A percentile compares a stretch with the other conserved stretches of the same genome.
Conservation (phyloP, 2,113 vertebrate species). For the Myocastor coypus region DNA sequence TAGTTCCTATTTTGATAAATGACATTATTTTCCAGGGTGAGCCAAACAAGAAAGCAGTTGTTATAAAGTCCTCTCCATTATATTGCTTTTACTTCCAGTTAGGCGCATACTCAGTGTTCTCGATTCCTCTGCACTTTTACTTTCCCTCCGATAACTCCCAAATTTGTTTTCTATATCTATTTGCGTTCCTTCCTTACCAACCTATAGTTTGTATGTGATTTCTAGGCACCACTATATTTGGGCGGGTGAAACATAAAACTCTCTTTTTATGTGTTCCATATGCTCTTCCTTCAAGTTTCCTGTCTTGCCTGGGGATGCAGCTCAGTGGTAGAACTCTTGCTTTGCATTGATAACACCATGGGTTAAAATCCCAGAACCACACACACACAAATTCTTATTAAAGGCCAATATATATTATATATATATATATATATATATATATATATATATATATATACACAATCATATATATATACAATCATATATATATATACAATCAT, state of each 20-base stretch:
- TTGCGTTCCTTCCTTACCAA: not conserved
- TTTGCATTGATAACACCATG: no score
- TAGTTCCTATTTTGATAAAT: slow-evolving; percentile 30
- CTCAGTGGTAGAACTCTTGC: no score
- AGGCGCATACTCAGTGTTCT: not conserved
- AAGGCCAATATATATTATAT: no score
- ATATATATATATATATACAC: no score
- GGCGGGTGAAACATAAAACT: not conserved
- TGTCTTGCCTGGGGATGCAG: no score
- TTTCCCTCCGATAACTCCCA: not conserved
- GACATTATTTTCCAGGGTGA: not conserved
- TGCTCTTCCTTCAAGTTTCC: not conserved
- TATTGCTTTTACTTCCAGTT: not conserved
- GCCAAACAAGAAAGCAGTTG: not conserved
- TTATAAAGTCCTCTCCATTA: not conserved
- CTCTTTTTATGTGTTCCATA: not conserved
- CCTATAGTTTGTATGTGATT: not conserved
- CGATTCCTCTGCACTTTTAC: not conserved
- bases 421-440: no score
- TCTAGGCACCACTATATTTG: not conserved
- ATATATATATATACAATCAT: no score
- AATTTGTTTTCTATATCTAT: not conserved
- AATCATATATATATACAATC: no score
- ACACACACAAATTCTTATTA: not conserved
- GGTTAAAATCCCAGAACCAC: no score